Percentiles rank a stretch among this genome's conserved stretches.
Conservation (phyloP, 2,113 vertebrate genomes). For the Callorhinus ursinus region DNA sequence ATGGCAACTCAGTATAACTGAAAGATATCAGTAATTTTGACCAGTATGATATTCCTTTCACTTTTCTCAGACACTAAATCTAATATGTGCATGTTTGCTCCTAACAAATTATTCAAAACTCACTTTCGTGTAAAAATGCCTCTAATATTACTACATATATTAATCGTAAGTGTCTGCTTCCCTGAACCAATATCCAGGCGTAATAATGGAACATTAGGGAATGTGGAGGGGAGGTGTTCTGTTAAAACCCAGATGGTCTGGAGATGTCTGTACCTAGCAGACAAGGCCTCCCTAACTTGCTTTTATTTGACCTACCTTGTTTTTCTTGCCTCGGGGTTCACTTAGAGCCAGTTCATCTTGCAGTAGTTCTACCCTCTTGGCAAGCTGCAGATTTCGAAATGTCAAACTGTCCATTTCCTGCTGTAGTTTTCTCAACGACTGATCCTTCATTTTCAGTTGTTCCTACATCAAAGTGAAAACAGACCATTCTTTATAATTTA, state of each 20-base stretch:
- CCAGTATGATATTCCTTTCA: not conserved
- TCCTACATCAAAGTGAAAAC: slow-evolving; percentile 87
- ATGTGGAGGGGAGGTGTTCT: not conserved
- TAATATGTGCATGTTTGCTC: not conserved
- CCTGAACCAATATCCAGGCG: not conserved
- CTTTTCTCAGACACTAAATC: slow-evolving; percentile 21
- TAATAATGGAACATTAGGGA: not conserved
- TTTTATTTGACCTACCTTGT: slow-evolving; percentile 87
- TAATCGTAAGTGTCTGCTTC: not conserved
- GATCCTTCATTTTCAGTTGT: slow-evolving; percentile 97
- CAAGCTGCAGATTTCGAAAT: slow-evolving; percentile 97
- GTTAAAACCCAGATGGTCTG: not conserved
- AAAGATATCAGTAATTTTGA: not conserved
- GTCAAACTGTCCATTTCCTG: slow-evolving; percentile 99
- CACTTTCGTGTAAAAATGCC: not conserved
- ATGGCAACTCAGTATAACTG: not conserved
- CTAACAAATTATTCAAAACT: slow-evolving; percentile 19
- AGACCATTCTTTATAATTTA: slow-evolving; percentile 33
- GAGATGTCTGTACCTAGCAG: not conserved
- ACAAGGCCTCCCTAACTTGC: not conserved
- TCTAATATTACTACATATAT: not conserved
- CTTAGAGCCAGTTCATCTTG: slow-evolving; percentile 93
- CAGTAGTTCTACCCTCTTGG: slow-evolving; percentile 97
- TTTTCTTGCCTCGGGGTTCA: slow-evolving; percentile 94
- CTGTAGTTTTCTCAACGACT: slow-evolving; percentile 95